Percentiles rank a stretch among this genome's conserved stretches.
Conservation (phyloP, 2,797 vertebrate genomes). For the Malacoraja senta region DNA sequence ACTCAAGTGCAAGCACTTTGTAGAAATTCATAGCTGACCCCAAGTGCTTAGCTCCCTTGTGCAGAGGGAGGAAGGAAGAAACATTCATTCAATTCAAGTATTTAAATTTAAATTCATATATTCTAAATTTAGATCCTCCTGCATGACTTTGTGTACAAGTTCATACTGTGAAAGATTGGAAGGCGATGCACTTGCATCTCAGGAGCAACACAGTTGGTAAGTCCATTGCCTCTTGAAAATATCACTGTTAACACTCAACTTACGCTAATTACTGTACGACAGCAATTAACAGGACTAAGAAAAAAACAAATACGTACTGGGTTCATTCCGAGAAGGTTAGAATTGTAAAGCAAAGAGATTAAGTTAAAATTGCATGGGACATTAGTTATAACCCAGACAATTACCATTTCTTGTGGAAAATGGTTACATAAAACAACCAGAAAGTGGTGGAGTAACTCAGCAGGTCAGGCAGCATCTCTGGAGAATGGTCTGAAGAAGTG, state of each 20-base stretch:
- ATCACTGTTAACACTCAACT: neutral
- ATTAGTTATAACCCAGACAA: neutral
- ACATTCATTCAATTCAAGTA: neutral
- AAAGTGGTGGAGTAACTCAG: too few species aligned
- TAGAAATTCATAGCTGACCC: conserved; percentile 21
- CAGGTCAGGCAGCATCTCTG: too few species aligned
- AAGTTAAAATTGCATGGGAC: neutral
- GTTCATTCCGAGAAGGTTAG: neutral
- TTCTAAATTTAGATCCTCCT: too few species aligned
- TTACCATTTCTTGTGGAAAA: neutral
- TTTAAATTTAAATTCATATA: neutral
- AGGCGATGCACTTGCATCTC: neutral
- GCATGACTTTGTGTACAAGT: neutral
- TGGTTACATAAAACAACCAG: too few species aligned
- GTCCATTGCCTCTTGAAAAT: neutral
- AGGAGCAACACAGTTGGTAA: neutral
- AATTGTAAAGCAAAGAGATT: neutral
- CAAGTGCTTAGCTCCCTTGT: neutral
- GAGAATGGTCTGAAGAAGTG: too few species aligned
- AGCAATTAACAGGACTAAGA: neutral
- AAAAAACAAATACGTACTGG: neutral
- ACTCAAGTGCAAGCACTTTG: conserved; percentile 29
- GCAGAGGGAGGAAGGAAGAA: neutral
- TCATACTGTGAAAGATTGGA: neutral
- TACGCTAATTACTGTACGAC: neutral